Base-by-base conservation (phyloP, 2,888 invertebrate genomes). In the Eristalis tenax region DNA sequence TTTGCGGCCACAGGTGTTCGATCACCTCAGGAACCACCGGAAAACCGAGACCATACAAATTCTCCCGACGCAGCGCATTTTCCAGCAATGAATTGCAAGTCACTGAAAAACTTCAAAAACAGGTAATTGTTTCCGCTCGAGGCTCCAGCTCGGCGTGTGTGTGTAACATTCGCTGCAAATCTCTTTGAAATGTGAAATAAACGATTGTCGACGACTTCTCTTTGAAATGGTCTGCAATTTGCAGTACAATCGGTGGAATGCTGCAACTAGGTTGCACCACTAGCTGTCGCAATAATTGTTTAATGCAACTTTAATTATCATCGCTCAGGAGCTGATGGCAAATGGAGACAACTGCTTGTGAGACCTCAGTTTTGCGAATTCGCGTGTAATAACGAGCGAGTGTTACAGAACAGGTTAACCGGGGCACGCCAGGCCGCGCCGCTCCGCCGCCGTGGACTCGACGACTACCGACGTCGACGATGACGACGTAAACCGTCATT, bases 261-360 rank as follows among this genome's bases (percentile, higher is more conserved):
- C 59, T 71, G 5, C 35, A 32, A 71, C 57, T 70, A 35, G 18
- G 38, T 38, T 50, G 56, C 15, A 50, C 50, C 50, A 59, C 23
- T 13, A 11, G 56, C 38, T 18, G 35, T 18, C 38, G 8, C 35
- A 50, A 71, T 76, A 80, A 80, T 73, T 84, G 15, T 83, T 74
- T 70, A 83, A 85, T 85, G 76, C 71, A 78, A 82, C 35, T 74
- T 69, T 77, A 78, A 85, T 77, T 73, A 65, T 28, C 70, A 81
- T 77, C 50, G 59, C 69, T 64, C 66, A 61, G 73, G 38, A 50
- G 59, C 68, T 59, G 61, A 40, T 65, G 69, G 64, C 64, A 32
- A 61, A 22, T 38, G 57, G 22, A 32, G 32, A 32, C 32, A 32
- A 32, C 6, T 56, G 35, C 32, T 40, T 26, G 38, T 50, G 18